A percentile compares a stretch with the other conserved stretches of the same genome.
phyloP scores from a whole-genome alignment of 2,888 invertebrate genomes.

The Drosophila putrida region DNA sequence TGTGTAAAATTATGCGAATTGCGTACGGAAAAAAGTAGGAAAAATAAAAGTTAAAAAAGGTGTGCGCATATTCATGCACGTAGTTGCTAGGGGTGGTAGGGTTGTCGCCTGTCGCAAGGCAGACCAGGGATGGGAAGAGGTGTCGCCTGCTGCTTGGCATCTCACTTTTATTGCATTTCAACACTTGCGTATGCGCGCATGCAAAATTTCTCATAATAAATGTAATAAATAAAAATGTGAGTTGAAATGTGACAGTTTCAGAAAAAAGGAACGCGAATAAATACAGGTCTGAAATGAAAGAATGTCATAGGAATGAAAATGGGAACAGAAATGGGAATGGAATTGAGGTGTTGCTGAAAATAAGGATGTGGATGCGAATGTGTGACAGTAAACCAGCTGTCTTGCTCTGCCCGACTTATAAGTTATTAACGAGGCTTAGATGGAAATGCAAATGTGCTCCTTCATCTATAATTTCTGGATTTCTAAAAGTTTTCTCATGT shows the following conservation, averaged over 20 bases:
- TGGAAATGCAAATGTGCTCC: conserved; percentile 16
- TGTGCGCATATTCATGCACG: conserved; percentile 79
- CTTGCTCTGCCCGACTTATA: conserved; percentile 40
- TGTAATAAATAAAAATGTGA: conserved; percentile 80
- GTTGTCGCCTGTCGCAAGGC: conserved; percentile 16
- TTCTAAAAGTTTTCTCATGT: conserved; percentile 1
- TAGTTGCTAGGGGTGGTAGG: conserved; percentile 37
- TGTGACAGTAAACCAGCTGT: conserved; percentile 51
- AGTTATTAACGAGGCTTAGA: conserved; percentile 65
- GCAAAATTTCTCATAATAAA: conserved; percentile 81
- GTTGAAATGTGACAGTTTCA: conserved; percentile 81
- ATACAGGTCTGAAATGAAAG: conserved; percentile 24
- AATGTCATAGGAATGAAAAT: background rate
- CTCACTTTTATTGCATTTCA: conserved; percentile 82
- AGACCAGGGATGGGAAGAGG: background rate
- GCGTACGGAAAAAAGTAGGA: conserved; percentile 61
- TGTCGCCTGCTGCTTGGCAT: conserved; percentile 63
- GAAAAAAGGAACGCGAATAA: conserved; percentile 20
- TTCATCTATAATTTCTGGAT: background rate
- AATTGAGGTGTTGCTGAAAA: conserved; percentile 12
- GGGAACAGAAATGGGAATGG: conserved; percentile 1
- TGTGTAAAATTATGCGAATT: conserved; percentile 82
- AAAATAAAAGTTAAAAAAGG: conserved; percentile 59
- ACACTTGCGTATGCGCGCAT: conserved; percentile 79
- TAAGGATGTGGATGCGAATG: conserved; percentile 18